Conservation (phyloP, 2,888 invertebrate species). For the Nomada fucata region DNA sequence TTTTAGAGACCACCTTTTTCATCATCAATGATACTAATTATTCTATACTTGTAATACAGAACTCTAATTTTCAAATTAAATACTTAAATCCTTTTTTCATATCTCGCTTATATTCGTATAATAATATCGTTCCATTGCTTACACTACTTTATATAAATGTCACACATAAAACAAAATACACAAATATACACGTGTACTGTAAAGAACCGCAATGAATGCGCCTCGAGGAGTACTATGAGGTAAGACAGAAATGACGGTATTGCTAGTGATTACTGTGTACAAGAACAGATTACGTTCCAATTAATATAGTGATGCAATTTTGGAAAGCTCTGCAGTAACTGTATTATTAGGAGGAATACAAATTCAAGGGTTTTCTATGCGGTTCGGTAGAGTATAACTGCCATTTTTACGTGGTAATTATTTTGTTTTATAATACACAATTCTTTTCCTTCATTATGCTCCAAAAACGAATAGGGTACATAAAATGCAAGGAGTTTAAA, state of each 20-base stretch:
- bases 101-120: neutral
- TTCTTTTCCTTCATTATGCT: neutral
- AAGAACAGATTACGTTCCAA: neutral
- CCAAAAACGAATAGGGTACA: neutral
- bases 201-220: constrained; percentile 9
- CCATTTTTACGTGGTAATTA: neutral
- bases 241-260: neutral
- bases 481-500: too few relatives aligned
- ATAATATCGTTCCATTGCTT: neutral
- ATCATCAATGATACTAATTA: constrained; percentile 9
- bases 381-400: neutral
- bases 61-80: neutral
- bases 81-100: neutral
- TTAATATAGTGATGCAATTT: neutral
- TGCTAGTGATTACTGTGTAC: neutral
- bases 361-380: constrained; percentile 11
- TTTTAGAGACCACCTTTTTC: neutral
- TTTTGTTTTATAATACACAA: neutral
- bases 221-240: neutral
- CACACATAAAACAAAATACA: neutral
- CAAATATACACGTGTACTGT: neutral
- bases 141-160: neutral
- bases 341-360: neutral
- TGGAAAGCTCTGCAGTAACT: neutral
- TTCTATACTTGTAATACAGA: neutral